Evolutionary conservation across 2,888 invertebrate genomes (phyloP).

Genomic region (Agapetus fuscipes): DNA sequence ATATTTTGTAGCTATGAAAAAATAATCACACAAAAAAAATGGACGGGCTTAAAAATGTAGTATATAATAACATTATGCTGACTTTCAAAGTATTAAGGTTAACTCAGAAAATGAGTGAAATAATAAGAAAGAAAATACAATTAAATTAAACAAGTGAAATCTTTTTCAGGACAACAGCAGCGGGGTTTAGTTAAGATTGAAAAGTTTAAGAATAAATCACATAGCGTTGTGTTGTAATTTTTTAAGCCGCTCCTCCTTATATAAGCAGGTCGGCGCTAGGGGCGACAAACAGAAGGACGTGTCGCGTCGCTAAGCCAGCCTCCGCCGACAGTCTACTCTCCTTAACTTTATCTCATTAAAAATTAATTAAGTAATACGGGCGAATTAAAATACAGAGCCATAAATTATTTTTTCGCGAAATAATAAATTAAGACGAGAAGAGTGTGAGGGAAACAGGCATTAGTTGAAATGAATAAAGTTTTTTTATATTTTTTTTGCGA

Average conservation of each 20-base stretch:
- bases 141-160: neutral
- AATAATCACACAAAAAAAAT: too few species aligned
- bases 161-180: neutral
- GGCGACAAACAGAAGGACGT: neutral
- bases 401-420: slow-evolving; percentile 22
- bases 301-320: neutral
- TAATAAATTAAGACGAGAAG: slow-evolving; percentile 21
- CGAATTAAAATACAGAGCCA: slow-evolving; percentile 21
- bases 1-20: too few species aligned
- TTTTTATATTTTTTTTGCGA: too few species aligned
- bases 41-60: too few species aligned
- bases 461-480: slow-evolving; percentile 21
- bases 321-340: slow-evolving; percentile 15
- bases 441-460: slow-evolving; percentile 8
- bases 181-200: neutral
- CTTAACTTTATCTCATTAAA: slow-evolving; percentile 21
- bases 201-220: slow-evolving; percentile 16
- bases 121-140: neutral
- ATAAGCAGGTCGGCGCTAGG: slow-evolving; percentile 2
- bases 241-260: slow-evolving; percentile 7
- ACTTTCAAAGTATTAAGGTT: too few species aligned
- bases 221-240: slow-evolving; percentile 13
- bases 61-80: too few species aligned
- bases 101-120: too few species aligned
- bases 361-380: slow-evolving; percentile 23